Base-by-base conservation (phyloP, 2,797 vertebrate genomes). In the Urophycis tenuis region DNA sequence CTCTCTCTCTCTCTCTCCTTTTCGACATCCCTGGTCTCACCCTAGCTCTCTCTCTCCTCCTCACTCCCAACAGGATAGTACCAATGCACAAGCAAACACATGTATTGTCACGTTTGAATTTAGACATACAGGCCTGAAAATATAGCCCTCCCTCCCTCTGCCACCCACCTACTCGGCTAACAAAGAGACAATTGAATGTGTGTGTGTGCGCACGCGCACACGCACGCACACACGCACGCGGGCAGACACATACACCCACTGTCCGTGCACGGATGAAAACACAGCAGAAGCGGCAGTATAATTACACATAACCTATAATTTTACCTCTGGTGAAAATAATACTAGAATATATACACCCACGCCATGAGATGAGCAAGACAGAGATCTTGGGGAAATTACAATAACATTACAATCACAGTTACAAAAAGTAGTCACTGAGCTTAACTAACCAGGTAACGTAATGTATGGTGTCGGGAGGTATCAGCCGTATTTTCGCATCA, bases 41-140 rank as follows among this genome's bases (percentile, higher is more conserved):
- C 25, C 45, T 49, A 3, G 2, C 49, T 60, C n/a, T 60, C 53
- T 60, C 53, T 60, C 19, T 19, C 53, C 17, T 15, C 2, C 10
- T 45, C 41, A 3, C 41, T 60, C 53, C 39, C 39, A 84, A 89
- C 53, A 74, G 15, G 74, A 75, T 35, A 3, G 22, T 53, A 45
- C 64, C 79, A 70, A 86, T 73, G 79, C 79, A 78, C 80, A 85
- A 75, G 71, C 74, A 85, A 82, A 85, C 81, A 84, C 85, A 82
- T 25, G 14, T 71, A 77, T 49, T 34, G 33, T 80, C 79, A 84
- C 15, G 77, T 86, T 84, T 82, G 89, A 81, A 90, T 89, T 88
- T 86, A 88, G 83, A 87, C 81, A 67, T 81, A 79, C 73, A 74
- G 45, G 64, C 39, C 25, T 70, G 25, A 29, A 3, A 71, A 75